A percentile compares a stretch with the other conserved stretches of the same genome.
Conservation (phyloP, 1,140 invertebrate species). For the Drosophila ohnishii region DNA sequence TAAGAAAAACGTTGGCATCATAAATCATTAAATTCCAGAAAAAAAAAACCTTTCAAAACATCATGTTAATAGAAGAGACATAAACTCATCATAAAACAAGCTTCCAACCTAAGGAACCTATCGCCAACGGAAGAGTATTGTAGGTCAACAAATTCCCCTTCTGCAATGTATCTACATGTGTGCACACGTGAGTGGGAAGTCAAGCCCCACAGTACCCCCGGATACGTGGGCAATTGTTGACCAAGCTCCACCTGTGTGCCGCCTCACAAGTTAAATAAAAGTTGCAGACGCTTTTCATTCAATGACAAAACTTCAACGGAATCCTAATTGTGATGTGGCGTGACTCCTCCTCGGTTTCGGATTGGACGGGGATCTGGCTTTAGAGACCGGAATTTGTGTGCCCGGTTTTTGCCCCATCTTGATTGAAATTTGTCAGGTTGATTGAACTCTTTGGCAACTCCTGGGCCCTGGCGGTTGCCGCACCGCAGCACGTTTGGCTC, state of each 20-base stretch:
- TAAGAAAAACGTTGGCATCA: not conserved
- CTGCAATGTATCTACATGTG: conserved; percentile 14
- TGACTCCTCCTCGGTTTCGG: conserved; percentile 40
- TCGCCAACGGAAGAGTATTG: not conserved
- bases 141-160: conserved; percentile 27
- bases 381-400: conserved; percentile 21
- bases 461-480: conserved; percentile 39
- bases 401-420: conserved; percentile 60
- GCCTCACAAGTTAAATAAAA: conserved; percentile 71
- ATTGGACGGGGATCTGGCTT: conserved; percentile 8
- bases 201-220: not conserved
- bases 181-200: conserved; percentile 58
- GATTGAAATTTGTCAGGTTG: conserved; percentile 74
- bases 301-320: conserved; percentile 73
- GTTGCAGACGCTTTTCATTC: conserved; percentile 74
- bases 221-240: conserved; percentile 58
- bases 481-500: conserved; percentile 17
- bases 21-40: not conserved
- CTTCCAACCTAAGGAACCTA: not conserved
- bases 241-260: conserved; percentile 39
- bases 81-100: not conserved
- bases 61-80: too few species aligned
- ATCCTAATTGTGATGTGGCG: conserved; percentile 73
- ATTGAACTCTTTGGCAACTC: conserved; percentile 62
- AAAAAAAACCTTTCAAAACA: not conserved